A percentile compares a stretch with the other conserved stretches of the same genome.
Evolutionary conservation across 1,140 invertebrate genomes (phyloP).

Genomic region (Cotesia vestalis): DNA sequence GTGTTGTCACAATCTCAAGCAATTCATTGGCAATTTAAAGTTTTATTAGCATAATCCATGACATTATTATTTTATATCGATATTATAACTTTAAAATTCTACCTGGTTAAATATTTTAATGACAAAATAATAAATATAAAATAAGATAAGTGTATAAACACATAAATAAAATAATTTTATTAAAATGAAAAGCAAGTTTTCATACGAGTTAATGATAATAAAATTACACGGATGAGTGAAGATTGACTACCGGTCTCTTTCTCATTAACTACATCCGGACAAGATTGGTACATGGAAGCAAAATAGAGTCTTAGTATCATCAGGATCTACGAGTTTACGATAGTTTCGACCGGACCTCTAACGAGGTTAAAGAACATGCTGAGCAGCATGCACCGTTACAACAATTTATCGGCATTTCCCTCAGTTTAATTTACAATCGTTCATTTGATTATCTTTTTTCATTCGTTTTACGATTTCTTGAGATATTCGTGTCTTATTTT

Average conservation of each 20-base stretch:
- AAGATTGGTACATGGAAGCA: not conserved
- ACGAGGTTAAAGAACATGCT: conserved; percentile 32
- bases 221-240: conserved; percentile 25
- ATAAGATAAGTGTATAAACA: not conserved
- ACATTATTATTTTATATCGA: too few relatives aligned
- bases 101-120: not conserved
- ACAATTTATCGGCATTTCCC: conserved; percentile 40
- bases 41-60: not conserved
- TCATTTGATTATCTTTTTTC: conserved; percentile 34
- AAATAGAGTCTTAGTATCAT: conserved; percentile 21
- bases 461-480: not conserved
- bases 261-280: not conserved
- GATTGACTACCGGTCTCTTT: conserved; percentile 23
- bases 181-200: not conserved
- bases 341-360: conserved; percentile 30
- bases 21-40: not conserved
- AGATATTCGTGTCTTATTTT: conserved; percentile 15
- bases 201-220: not conserved
- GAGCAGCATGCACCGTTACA: conserved; percentile 34
- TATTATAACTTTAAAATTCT: too few relatives aligned
- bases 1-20: conserved; percentile 7
- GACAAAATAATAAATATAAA: not conserved
- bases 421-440: conserved; percentile 41
- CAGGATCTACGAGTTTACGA: conserved; percentile 36
- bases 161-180: not conserved